Percentiles rank a stretch among this genome's conserved stretches.
Conservation (phyloP, 2,888 invertebrate genomes). For the Tachystola acroxantha region DNA sequence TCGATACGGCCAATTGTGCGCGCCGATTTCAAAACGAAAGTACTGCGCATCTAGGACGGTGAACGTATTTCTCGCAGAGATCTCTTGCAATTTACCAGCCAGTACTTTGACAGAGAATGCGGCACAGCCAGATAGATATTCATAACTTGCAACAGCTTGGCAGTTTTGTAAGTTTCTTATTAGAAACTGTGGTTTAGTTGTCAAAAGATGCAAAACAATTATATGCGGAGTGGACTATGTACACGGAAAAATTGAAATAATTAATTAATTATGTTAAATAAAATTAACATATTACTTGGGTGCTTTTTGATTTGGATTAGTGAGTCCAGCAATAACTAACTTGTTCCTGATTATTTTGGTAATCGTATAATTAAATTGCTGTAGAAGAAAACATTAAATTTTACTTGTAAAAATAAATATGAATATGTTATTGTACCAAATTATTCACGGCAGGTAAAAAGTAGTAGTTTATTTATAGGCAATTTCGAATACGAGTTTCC, state of each 20-base stretch:
- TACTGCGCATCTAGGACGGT: slow-evolving; percentile 77
- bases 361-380: no score
- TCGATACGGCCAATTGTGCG: slow-evolving; percentile 75
- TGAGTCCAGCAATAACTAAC: no score
- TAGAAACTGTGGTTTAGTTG: slow-evolving; percentile 42
- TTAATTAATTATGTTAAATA: no score
- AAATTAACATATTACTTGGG: no score
- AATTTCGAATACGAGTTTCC: slow-evolving; percentile 1
- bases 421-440: no score
- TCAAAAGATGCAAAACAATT: no score
- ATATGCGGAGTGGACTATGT: no score
- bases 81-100: slow-evolving; percentile 71
- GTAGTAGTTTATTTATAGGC: slow-evolving; percentile 1
- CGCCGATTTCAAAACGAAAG: slow-evolving; percentile 78
- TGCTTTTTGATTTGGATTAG: no score
- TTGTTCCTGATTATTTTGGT: no score
- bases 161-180: slow-evolving; percentile 52
- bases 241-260: no score
- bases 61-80: slow-evolving; percentile 74
- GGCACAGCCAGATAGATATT: slow-evolving; percentile 64
- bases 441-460: neutral
- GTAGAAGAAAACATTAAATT: no score
- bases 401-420: no score
- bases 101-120: slow-evolving; percentile 59
- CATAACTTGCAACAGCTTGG: slow-evolving; percentile 59